Conservation (phyloP, 2,797 vertebrate genomes). For the Scolopax rusticola region DNA sequence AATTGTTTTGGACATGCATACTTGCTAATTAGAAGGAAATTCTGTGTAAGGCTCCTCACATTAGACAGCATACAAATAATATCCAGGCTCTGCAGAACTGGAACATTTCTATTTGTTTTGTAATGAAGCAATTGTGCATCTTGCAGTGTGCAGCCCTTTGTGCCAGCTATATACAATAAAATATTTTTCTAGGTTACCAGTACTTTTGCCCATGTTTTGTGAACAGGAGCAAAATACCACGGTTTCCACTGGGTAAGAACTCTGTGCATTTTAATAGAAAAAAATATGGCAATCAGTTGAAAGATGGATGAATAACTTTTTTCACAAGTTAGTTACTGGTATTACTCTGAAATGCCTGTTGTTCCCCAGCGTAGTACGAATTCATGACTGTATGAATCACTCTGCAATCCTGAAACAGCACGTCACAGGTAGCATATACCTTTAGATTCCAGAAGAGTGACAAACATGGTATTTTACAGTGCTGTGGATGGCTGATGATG, state of each 20-base stretch:
- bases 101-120: neutral
- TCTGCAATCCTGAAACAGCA: neutral
- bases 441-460: neutral
- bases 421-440: neutral
- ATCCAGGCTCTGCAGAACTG: neutral
- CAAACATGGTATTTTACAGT: neutral
- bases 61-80: neutral
- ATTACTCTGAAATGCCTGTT: neutral
- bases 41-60: neutral
- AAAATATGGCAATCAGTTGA: neutral
- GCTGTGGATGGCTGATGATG: neutral
- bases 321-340: neutral
- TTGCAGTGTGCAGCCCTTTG: neutral
- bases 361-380: neutral
- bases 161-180: neutral
- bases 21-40: neutral
- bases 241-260: neutral
- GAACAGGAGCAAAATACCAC: neutral
- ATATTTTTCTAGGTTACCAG: neutral
- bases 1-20: fast-evolving
- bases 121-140: neutral
- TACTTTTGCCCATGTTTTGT: neutral
- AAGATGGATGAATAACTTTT: constrained; percentile 16
- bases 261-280: neutral
- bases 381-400: constrained; percentile 11